A percentile compares a stretch with the other conserved stretches of the same genome.
These are phyloP conservation scores for Stenchaetothrips biformis DNA, from an alignment of 2,888 invertebrate genomes.

Conservation along the genomic window DNA sequence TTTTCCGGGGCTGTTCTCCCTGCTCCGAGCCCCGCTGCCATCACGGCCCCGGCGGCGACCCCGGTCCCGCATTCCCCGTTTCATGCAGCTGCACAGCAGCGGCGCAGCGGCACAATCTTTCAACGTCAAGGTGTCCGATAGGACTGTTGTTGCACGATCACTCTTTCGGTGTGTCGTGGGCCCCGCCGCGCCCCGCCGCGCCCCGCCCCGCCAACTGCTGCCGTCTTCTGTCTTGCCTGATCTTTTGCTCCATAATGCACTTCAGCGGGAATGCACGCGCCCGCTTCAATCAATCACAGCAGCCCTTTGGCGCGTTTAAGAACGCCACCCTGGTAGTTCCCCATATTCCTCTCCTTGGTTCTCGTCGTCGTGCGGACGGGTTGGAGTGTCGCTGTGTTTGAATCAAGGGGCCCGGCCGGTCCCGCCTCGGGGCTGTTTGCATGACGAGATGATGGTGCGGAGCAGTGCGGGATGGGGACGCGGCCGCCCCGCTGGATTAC, in stretches of 20 bases:
- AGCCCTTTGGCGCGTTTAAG: background rate
- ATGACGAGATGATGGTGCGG: background rate
- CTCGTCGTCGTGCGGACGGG: background rate
- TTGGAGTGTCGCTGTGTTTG: background rate
- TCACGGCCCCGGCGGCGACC: background rate
- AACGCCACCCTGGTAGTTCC: background rate
- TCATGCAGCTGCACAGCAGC: background rate
- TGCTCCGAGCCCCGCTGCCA: background rate
- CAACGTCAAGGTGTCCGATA: conserved; percentile 18
- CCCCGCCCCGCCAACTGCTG: too few species aligned
- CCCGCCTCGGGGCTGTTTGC: background rate
- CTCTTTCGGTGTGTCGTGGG: too few species aligned
- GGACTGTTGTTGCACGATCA: background rate
- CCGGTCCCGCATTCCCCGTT: background rate
- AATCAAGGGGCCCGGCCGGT: background rate
- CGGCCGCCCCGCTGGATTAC: background rate
- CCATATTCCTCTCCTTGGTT: background rate
- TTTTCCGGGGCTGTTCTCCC: background rate
- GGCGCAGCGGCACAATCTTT: background rate
- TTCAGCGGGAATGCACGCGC: background rate
- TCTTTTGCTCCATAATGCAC: too few species aligned
- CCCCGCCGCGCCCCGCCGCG: background rate
- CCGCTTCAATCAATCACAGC: background rate
- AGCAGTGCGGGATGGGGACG: background rate
- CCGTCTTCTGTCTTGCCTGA: too few species aligned